phyloP scores from a whole-genome alignment of 2,113 vertebrate genomes.

The Brienomyrus brachyistius region DNA sequence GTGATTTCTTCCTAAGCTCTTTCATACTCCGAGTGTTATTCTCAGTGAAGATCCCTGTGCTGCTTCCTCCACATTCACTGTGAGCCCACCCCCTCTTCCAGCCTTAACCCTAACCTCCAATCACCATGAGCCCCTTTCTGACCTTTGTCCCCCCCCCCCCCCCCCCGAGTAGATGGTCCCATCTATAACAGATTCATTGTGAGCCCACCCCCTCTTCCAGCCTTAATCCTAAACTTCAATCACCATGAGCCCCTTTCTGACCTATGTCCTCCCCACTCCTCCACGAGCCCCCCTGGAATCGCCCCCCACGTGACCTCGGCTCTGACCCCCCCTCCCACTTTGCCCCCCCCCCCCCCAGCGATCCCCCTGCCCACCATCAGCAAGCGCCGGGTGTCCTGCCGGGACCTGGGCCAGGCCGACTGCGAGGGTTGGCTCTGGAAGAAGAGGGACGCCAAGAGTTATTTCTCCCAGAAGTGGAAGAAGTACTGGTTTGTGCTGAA shows the following conservation, averaged over 20 bases:
- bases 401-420: slow-evolving; percentile 92
- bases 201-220: too few relatives aligned
- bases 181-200: too few relatives aligned
- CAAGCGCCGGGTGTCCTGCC: slow-evolving; percentile 90
- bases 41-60: background rate
- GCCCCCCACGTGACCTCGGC: background rate
- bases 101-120: background rate
- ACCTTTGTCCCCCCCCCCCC: background rate
- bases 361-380: slow-evolving; percentile 83
- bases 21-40: background rate
- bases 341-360: slow-evolving; percentile 56
- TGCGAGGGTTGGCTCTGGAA: slow-evolving; percentile 99
- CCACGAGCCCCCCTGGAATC: background rate
- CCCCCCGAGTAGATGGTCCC: too few relatives aligned
- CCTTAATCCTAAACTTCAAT: too few relatives aligned
- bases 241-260: background rate
- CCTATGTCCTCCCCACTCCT: background rate
- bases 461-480: slow-evolving; percentile 89
- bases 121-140: background rate
- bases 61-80: background rate
- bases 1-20: background rate
- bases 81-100: background rate
- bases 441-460: slow-evolving; percentile 96
- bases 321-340: background rate
- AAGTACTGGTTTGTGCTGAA: slow-evolving; percentile 98